Percentiles rank a stretch among this genome's conserved stretches.
These are phyloP conservation scores for Stegodyphus mimosarum DNA, from an alignment of 1,140 invertebrate species.

Conservation along the genomic window DNA sequence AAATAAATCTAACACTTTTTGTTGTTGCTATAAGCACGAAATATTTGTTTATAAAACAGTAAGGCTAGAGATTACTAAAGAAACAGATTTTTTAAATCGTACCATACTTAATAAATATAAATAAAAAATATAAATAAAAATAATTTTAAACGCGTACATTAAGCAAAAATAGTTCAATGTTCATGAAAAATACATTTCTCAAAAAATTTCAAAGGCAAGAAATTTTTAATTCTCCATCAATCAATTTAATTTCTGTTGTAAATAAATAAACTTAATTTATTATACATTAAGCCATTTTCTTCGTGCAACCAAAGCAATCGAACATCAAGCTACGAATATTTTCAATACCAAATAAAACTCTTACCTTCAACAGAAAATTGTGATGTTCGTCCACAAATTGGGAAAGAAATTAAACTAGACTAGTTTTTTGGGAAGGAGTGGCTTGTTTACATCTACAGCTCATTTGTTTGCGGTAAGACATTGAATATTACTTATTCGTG, in stretches of 20 bases:
- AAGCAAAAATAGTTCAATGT: not conserved
- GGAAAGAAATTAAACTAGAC: conserved; percentile 31
- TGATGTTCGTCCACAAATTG: not conserved
- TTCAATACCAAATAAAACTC: not conserved
- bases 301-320: not conserved
- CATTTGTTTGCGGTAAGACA: conserved; percentile 61
- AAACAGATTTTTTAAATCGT: too few relatives aligned
- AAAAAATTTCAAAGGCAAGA: too few relatives aligned
- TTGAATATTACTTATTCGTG: conserved; percentile 60
- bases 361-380: not conserved
- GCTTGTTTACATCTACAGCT: conserved; percentile 56
- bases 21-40: too few relatives aligned
- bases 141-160: not conserved
- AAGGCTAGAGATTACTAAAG: too few relatives aligned
- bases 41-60: too few relatives aligned
- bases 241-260: too few relatives aligned
- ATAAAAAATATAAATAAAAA: not conserved
- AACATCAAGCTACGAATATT: not conserved
- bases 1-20: too few relatives aligned
- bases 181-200: not conserved
- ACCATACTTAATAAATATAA: too few relatives aligned
- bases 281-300: too few relatives aligned
- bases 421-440: conserved; percentile 39
- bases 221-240: not conserved
- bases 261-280: too few relatives aligned